These are phyloP conservation scores for Caenorhabditis brenneri DNA, from an alignment of 1,140 invertebrate species.

Conservation along the genomic window DNA sequence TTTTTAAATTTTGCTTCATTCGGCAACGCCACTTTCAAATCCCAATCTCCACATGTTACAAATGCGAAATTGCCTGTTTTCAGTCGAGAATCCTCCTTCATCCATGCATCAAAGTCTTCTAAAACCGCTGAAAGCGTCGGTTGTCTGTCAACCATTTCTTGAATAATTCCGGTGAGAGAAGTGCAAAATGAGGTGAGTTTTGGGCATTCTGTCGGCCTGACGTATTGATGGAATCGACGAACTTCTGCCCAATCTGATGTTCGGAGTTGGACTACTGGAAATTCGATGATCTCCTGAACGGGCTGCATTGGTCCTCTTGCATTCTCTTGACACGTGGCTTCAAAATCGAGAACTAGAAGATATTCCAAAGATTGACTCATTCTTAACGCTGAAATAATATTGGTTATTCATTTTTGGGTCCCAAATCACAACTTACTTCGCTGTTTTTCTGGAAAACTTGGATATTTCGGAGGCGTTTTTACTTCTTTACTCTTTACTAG, in stretches of 20 bases:
- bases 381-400: neutral
- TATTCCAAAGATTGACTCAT: constrained; percentile 46
- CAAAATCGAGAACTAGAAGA: constrained; percentile 53
- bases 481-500: neutral
- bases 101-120: constrained; percentile 43
- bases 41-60: constrained; percentile 56
- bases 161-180: constrained; percentile 54
- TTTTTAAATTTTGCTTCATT: constrained; percentile 41
- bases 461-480: constrained; percentile 4
- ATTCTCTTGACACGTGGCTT: constrained; percentile 50
- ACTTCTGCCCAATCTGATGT: constrained; percentile 43
- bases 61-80: constrained; percentile 44
- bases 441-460: neutral
- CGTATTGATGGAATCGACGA: constrained; percentile 51
- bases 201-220: constrained; percentile 40
- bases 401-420: too few relatives aligned
- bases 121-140: constrained; percentile 35
- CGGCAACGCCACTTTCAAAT: constrained; percentile 45
- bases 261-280: constrained; percentile 35
- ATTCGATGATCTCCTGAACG: constrained; percentile 55
- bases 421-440: neutral
- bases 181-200: constrained; percentile 54
- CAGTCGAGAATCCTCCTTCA: constrained; percentile 42
- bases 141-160: constrained; percentile 53
- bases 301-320: constrained; percentile 7